Percentiles rank a stretch among this genome's conserved stretches.
These are phyloP conservation scores for Pyxicephalus adspersus DNA, from an alignment of 2,113 vertebrate species.

Conservation along the genomic window DNA sequence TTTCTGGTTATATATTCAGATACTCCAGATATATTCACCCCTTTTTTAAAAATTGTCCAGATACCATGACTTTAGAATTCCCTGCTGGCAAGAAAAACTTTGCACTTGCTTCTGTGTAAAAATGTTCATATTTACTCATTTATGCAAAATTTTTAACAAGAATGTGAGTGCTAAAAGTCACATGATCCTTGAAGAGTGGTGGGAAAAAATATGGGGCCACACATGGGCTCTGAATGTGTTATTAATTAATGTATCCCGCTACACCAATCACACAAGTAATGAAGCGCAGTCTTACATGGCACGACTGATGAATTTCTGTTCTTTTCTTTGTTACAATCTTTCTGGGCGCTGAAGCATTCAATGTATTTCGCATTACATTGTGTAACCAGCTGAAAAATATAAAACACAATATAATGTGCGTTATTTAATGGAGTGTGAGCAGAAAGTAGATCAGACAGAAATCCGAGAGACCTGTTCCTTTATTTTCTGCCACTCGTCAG, in stretches of 20 bases:
- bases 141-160: no score
- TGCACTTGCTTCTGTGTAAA: no score
- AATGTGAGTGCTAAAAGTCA: no score
- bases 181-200: no score
- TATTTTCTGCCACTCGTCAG: not conserved
- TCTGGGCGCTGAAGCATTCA: conserved; percentile 93
- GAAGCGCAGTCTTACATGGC: conserved; percentile 80
- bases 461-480: not conserved
- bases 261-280: not conserved
- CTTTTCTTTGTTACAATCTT: conserved; percentile 96
- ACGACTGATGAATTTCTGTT: conserved; percentile 93
- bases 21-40: no score
- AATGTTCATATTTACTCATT: no score
- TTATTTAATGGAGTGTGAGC: not conserved
- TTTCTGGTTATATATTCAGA: no score
- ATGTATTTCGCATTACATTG: conserved; percentile 88
- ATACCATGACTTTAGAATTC: no score
- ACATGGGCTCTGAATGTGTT: no score
- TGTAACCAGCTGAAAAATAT: conserved; percentile 83
- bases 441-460: not conserved
- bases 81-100: no score
- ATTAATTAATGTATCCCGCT: not conserved
- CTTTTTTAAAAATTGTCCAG: no score
- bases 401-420: conserved; percentile 57
- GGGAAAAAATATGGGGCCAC: no score